Conservation (phyloP, 2,888 invertebrate species). For the Tuberolachnus salignus region DNA sequence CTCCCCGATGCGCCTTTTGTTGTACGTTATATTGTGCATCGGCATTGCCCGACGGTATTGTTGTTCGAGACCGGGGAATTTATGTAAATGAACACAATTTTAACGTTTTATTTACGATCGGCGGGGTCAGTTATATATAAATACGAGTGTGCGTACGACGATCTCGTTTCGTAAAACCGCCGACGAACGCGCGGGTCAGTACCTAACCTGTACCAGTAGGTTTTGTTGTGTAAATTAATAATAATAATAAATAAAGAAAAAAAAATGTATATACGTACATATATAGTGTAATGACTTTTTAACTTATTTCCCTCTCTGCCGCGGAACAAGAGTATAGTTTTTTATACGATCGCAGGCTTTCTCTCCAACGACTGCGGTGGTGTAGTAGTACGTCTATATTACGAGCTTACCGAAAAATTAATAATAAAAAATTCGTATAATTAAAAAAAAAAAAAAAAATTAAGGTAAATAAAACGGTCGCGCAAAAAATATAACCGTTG, state of each 20-base stretch:
- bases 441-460: too few relatives aligned
- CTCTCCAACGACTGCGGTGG: too few relatives aligned
- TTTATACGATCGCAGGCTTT: too few relatives aligned
- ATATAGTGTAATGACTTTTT: neutral
- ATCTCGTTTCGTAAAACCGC: neutral
- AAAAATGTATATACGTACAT: neutral
- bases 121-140: neutral
- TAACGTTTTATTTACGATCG: constrained; percentile 10
- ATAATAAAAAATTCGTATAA: too few relatives aligned
- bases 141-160: neutral
- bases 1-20: constrained; percentile 6
- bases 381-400: too few relatives aligned
- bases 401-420: too few relatives aligned
- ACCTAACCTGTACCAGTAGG: neutral
- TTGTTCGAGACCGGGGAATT: neutral
- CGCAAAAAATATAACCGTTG: too few relatives aligned
- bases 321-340: too few relatives aligned
- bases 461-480: too few relatives aligned
- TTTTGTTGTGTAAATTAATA: constrained; percentile 32
- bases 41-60: constrained; percentile 4
- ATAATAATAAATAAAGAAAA: neutral
- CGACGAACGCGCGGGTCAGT: neutral
- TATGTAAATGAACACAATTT: neutral
- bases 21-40: too few relatives aligned
- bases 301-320: too few relatives aligned